Conservation (phyloP, 2,797 vertebrate species). For the Enteromius anoplus region DNA sequence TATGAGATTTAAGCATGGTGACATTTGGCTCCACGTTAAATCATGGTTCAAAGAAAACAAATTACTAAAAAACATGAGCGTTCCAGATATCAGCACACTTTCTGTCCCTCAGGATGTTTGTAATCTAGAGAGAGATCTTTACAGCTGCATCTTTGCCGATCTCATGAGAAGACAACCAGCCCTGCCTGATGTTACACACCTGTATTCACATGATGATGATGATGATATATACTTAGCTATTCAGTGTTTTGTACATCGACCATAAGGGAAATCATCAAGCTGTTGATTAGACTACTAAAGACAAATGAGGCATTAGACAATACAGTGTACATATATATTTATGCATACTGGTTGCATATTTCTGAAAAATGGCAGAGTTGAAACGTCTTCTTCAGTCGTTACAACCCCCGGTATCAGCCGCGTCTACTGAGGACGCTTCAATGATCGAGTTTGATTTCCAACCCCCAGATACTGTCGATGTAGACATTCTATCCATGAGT, state of each 20-base stretch:
- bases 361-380: too few relatives aligned
- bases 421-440: too few relatives aligned
- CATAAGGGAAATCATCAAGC: background rate
- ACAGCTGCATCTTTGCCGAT: background rate
- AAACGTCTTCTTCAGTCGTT: too few relatives aligned
- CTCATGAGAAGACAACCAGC: background rate
- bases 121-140: slow-evolving; percentile 8
- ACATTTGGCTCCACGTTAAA: background rate
- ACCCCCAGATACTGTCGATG: too few relatives aligned
- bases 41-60: background rate
- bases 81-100: background rate
- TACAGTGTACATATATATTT: background rate
- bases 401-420: too few relatives aligned
- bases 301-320: background rate
- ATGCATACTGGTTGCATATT: background rate
- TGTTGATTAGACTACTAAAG: background rate
- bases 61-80: background rate
- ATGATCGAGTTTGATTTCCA: too few relatives aligned
- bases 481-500: too few relatives aligned
- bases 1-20: background rate
- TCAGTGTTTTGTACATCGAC: slow-evolving; percentile 2
- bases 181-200: background rate
- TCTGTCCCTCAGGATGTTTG: background rate
- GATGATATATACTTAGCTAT: background rate
- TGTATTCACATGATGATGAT: background rate